A percentile compares a stretch with the other conserved stretches of the same genome.
phyloP scores from a whole-genome alignment of 2,113 vertebrate genomes.

The Theristicus caerulescens region DNA sequence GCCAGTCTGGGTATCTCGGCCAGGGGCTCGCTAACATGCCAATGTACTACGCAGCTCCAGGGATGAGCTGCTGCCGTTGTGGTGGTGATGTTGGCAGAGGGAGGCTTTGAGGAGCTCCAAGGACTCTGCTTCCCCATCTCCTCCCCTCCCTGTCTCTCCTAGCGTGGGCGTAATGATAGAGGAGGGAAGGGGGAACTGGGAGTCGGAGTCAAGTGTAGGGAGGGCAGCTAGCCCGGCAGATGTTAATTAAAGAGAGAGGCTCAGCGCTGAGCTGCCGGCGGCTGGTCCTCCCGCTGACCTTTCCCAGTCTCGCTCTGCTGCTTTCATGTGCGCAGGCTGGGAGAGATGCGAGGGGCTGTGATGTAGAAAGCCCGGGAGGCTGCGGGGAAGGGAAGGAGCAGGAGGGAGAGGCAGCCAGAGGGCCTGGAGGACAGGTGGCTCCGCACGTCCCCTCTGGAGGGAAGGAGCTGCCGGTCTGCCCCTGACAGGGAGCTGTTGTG shows the following conservation, averaged over 20 bases:
- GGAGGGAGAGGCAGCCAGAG: background rate
- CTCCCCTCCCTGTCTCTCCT: background rate
- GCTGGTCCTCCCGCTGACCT: slow-evolving; percentile 15
- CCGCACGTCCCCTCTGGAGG: background rate
- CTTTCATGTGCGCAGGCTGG: background rate
- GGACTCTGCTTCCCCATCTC: background rate
- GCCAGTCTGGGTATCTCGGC: background rate
- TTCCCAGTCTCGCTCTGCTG: slow-evolving; percentile 38
- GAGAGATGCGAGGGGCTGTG: background rate
- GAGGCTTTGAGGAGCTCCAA: background rate
- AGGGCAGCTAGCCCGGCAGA: background rate
- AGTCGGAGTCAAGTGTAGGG: background rate
- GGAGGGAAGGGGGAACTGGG: slow-evolving; percentile 4
- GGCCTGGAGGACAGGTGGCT: background rate
- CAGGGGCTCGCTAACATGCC: background rate
- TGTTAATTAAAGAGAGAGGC: slow-evolving; percentile 36
- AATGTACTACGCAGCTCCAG: background rate
- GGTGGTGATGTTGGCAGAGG: background rate
- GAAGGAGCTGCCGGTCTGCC: background rate
- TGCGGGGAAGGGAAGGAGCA: background rate
- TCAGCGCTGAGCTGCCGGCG: background rate
- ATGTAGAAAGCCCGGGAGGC: background rate
- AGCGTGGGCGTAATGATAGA: background rate
- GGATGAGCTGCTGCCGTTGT: background rate
- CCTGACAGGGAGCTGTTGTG: background rate